Conservation (phyloP, 2,113 vertebrate genomes). For the Peromyscus polionotus region DNA sequence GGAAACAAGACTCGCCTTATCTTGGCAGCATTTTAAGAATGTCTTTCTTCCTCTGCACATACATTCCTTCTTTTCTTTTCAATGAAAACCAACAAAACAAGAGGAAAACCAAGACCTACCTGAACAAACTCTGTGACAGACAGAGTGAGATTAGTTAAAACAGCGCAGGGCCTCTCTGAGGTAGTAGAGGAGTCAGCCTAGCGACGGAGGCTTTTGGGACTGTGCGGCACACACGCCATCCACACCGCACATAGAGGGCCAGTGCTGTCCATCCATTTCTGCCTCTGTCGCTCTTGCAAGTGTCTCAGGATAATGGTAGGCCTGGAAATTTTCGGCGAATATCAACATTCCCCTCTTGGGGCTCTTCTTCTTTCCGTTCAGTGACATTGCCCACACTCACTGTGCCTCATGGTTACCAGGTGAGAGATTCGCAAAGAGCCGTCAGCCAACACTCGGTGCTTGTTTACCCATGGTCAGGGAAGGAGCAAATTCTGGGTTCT, state of each 20-base stretch:
- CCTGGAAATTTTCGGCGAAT: slow-evolving; percentile 33
- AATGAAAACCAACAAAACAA: slow-evolving; percentile 43
- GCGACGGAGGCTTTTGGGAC: background rate
- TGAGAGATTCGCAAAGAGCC: background rate
- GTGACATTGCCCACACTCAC: background rate
- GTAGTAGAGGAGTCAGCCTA: background rate
- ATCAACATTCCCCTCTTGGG: background rate
- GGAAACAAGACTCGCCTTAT: background rate
- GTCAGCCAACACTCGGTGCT: background rate
- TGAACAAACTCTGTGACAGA: background rate
- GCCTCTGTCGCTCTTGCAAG: background rate
- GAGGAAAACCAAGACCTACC: slow-evolving; percentile 28
- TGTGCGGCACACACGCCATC: background rate
- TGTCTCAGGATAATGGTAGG: background rate
- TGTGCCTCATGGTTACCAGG: background rate
- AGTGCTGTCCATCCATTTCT: background rate
- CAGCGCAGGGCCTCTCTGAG: background rate
- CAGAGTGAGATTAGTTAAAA: slow-evolving; percentile 15
- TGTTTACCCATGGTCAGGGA: background rate
- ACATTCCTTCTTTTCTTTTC: background rate
- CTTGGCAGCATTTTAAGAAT: slow-evolving; percentile 41
- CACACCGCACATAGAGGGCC: background rate
- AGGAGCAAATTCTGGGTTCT: background rate
- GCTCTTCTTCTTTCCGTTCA: slow-evolving; percentile 22
- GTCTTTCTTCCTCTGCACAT: background rate